These are phyloP conservation scores for Vannuccia rotundouncinata DNA, from an alignment of 2,888 invertebrate species.

Conservation along the genomic window DNA sequence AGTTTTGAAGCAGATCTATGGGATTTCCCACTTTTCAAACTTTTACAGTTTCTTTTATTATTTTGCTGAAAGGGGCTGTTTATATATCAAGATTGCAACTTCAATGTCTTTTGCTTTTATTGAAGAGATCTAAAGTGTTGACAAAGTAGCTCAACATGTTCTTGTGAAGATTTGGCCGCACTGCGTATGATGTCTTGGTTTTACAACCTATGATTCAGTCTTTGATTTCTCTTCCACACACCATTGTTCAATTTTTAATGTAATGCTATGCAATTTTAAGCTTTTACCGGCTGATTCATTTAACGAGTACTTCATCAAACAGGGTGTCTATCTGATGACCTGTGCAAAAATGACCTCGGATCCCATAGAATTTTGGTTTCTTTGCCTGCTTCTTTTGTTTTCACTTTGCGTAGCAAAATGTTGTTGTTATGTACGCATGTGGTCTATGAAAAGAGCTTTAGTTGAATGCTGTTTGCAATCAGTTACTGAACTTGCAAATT, in stretches of 20 bases:
- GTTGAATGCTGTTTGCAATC: no score
- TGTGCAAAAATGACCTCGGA: no score
- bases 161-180: background rate
- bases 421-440: no score
- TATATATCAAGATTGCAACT: background rate
- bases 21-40: background rate
- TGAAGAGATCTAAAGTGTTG: slow-evolving; percentile 16
- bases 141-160: slow-evolving; percentile 13
- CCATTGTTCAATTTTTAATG: background rate
- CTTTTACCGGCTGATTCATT: slow-evolving; percentile 7
- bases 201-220: background rate
- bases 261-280: background rate
- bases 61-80: background rate
- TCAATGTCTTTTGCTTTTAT: background rate
- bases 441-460: no score
- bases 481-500: no score
- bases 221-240: background rate
- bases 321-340: no score
- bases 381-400: no score
- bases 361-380: no score
- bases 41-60: background rate
- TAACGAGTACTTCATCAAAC: no score
- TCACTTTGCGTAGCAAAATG: no score
- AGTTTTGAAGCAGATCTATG: background rate
- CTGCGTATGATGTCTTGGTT: background rate